Percentiles rank a stretch among this genome's conserved stretches.
Evolutionary conservation across 2,797 vertebrate genomes (phyloP).

Genomic region (Natrix natrix): DNA sequence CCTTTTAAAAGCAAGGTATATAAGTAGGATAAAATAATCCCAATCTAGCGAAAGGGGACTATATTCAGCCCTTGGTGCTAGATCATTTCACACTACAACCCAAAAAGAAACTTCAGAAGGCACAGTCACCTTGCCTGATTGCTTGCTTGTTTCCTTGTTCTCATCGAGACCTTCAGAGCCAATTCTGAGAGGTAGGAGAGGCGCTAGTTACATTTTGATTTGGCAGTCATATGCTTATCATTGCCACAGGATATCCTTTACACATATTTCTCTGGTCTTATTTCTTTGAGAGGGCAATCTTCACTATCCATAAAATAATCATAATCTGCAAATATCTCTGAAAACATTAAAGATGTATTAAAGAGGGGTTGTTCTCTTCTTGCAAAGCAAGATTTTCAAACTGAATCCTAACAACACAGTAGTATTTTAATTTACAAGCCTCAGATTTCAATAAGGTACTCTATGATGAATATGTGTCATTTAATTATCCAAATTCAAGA

Average conservation of each 20-base stretch:
- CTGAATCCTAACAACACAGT: neutral
- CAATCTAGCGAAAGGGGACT: too few species aligned
- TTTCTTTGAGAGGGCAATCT: neutral
- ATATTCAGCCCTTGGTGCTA: neutral
- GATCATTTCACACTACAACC: neutral
- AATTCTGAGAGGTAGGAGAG: neutral
- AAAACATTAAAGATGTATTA: neutral
- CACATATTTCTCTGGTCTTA: neutral
- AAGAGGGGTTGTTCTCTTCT: neutral
- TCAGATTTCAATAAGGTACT: accelerated
- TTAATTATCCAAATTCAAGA: neutral
- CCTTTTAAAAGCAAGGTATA: neutral
- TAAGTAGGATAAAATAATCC: neutral
- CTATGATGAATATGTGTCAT: accelerated
- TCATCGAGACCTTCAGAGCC: neutral
- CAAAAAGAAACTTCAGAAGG: neutral
- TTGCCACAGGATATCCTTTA: neutral
- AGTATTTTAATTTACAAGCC: neutral
- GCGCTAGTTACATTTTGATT: neutral
- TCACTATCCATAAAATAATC: neutral
- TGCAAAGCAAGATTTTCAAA: neutral
- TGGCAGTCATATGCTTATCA: neutral
- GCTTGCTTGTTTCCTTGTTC: neutral
- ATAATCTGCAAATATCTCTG: neutral
- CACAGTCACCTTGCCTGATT: neutral